Conservation (phyloP, 2,797 vertebrate genomes). For the Pelobates cultripes region DNA sequence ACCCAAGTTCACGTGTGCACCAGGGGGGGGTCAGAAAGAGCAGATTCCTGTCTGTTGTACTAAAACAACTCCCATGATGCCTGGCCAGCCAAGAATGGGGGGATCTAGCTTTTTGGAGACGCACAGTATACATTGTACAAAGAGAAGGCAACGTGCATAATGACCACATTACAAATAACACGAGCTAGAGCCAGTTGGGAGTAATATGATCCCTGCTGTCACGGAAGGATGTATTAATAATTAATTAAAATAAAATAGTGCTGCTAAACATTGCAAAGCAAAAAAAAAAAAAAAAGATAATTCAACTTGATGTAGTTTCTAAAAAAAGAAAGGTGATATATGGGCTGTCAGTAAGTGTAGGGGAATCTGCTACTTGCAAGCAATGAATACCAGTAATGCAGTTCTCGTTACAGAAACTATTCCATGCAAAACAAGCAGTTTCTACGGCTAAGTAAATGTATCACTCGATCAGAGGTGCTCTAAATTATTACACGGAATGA, state of each 20-base stretch:
- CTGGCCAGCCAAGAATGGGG: no score
- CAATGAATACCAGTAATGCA: not conserved
- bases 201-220: conserved; percentile 68
- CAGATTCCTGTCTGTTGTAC: no score
- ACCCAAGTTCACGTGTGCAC: conserved; percentile 22
- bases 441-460: not conserved
- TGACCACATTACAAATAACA: conserved; percentile 34
- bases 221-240: conserved; percentile 80
- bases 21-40: not conserved
- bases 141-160: conserved; percentile 15
- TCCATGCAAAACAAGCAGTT: not conserved
- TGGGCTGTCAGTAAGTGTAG: conserved; percentile 7
- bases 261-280: conserved; percentile 59
- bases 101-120: no score
- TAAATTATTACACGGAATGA: no score
- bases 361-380: conserved; percentile 10
- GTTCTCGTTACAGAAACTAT: not conserved
- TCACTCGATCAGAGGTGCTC: not conserved
- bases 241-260: conserved; percentile 74
- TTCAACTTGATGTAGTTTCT: conserved; percentile 29
- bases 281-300: conserved; percentile 11
- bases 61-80: no score
- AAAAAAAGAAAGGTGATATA: conserved; percentile 41
- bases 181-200: conserved; percentile 61
- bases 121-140: conserved; percentile 39